Evolutionary conservation across 2,797 vertebrate genomes (phyloP).

Genomic region (Lophura swinhoii): DNA sequence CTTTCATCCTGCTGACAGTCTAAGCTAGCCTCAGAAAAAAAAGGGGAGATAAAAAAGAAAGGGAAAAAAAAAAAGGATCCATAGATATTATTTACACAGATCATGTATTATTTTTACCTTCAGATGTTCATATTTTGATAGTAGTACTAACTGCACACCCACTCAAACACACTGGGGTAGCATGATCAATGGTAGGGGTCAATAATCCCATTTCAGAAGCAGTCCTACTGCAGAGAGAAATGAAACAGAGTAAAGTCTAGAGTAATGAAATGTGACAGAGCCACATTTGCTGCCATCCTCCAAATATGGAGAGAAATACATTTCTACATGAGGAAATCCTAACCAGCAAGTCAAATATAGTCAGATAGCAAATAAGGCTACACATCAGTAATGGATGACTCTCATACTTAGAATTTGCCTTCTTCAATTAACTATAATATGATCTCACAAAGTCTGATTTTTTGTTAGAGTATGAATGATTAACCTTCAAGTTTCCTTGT

Average conservation of each 20-base stretch:
- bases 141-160: slow-evolving; percentile 24
- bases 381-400: slow-evolving; percentile 65
- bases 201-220: slow-evolving; percentile 72
- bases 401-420: slow-evolving; percentile 57
- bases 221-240: slow-evolving; percentile 62
- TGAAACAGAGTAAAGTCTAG: slow-evolving; percentile 57
- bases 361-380: slow-evolving; percentile 45
- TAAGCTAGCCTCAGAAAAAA: slow-evolving; percentile 52
- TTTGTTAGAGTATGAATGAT: slow-evolving; percentile 60
- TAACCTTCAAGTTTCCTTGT: slow-evolving; percentile 75
- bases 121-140: slow-evolving; percentile 64
- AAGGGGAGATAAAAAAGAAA: background rate
- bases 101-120: slow-evolving; percentile 69
- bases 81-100: slow-evolving; percentile 71
- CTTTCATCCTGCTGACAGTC: slow-evolving; percentile 75
- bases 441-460: slow-evolving; percentile 63
- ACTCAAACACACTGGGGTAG: background rate
- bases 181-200: slow-evolving; percentile 69
- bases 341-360: slow-evolving; percentile 71
- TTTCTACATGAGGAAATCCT: slow-evolving; percentile 40
- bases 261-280: slow-evolving; percentile 71
- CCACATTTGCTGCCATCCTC: slow-evolving; percentile 29
- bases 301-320: slow-evolving; percentile 32
- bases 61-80: background rate
- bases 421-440: slow-evolving; percentile 74